Base-by-base conservation (phyloP, 2,888 invertebrate species). In the Oegoconia quadripuncta region DNA sequence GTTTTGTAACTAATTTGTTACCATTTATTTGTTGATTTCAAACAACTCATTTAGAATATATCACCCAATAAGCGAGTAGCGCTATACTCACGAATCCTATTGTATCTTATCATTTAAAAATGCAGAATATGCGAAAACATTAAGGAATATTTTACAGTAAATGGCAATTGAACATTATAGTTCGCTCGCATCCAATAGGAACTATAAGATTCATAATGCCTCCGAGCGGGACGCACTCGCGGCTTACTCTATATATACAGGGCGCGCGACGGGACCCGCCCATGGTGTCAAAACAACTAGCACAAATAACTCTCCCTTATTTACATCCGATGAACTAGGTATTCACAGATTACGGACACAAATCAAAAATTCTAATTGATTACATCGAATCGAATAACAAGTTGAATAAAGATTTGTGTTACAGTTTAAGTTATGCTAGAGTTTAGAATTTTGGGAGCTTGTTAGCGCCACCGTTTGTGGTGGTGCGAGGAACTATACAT, bases 141-240 rank as follows among this genome's bases (percentile, higher is more conserved):
- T 70, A 84, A 86, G 83, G 83, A 86, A 84, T 84, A 79, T 74
- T 72, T 82, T 83, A 81, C 77, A 82, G 67, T 81, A 74, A 75
- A 77, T 79, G 86, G 84, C 86, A 84, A 81, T 81, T 82, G 87
- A 87, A 88, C 83, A 75, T 82, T 87, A 88, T 88, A 88, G 87
- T 84, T 84, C 84, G 69, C 83, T 84, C 83, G 83, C 84, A 79
- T 80, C 74, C 70, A 79, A 77, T 88, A 88, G 88, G 88, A 88
- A 88, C 88, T 88, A 88, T 88, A 87, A 88, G 70, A 88, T 88
- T 84, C 84, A 86, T 78, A 80, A 83, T 83, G 83, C 84, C 84
- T 75, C 75, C 49, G 46, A 42, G 17, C 42, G 34, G 56, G 46
- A 28, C 41, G 39, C 44, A 12, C 41, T 42, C 46, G 46, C 41